Base-by-base conservation (phyloP, 2,888 invertebrate species). In the Vanessa cardui region DNA sequence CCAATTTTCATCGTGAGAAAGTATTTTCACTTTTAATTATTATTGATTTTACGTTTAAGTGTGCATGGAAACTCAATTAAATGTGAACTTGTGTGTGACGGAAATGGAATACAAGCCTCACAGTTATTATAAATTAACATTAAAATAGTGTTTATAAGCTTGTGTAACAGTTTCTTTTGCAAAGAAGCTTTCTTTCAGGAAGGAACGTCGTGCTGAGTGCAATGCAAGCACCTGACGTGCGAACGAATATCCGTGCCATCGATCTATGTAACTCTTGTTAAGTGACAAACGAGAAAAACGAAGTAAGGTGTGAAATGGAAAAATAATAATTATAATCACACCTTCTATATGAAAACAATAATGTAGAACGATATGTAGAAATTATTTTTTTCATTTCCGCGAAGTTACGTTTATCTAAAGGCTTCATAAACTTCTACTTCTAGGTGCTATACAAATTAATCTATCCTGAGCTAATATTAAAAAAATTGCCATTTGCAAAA, bases 161-260 rank as follows among this genome's bases (percentile, higher is more conserved):
- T 39, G 6, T 18, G 18, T 20, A 39, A 56, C 18, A 39, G 39
- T 56, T 56, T 56, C 15, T 18, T 39, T 1, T 39, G 26, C 26
- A 31, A 39, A 56, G 39, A 56, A 39, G 12, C 39, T n/a, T 56
- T 18, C 56, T 56, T 56, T 56, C 56, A 39, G 18, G 8, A 56
- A 56, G 39, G 18, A 56, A 56, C 31, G 56, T 20, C 18, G 56
- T 39, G 18, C 56, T 39, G 33, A 56, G 56, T 39, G 56, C 56
- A 33, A 39, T 56, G 56, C 56, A 56, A 56, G 56, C 39, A 56
- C 18, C 39, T 18, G 56, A 56, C 56, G 39, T 56, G 56, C 56
- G 18, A 56, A 56, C 56, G 56, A 56, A 56, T 56, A 56, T 18
- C 33, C 39, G 39, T 39, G 33, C 39, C 39, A 15, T n/a, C 6